phyloP scores from a whole-genome alignment of 2,113 vertebrate species.

The Nicator chloris region DNA sequence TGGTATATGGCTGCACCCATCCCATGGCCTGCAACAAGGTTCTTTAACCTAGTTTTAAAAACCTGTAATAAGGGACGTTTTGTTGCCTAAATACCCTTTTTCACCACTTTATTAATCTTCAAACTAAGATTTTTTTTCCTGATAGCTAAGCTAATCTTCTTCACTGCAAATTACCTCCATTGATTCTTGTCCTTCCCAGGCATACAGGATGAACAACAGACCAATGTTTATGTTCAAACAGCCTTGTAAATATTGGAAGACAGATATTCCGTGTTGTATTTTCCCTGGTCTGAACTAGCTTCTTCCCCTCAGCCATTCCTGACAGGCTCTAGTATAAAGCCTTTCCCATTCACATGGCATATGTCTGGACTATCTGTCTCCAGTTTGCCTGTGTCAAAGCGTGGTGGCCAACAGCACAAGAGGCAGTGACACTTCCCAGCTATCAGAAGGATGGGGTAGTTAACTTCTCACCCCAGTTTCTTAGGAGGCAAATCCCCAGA shows the following conservation, averaged over 20 bases:
- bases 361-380: neutral
- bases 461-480: neutral
- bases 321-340: neutral
- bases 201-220: neutral
- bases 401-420: neutral
- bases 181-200: neutral
- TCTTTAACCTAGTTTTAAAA: neutral
- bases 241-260: neutral
- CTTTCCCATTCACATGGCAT: neutral
- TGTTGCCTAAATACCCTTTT: neutral
- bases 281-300: neutral
- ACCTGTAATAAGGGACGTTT: neutral
- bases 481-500: neutral
- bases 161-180: neutral
- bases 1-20: neutral
- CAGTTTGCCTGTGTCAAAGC: neutral
- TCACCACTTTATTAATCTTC: neutral
- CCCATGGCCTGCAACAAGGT: neutral
- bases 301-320: neutral
- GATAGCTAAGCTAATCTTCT: neutral
- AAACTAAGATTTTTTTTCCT: neutral
- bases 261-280: neutral
- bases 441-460: neutral
- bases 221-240: neutral
- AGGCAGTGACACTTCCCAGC: neutral